These are phyloP conservation scores for Oxyura jamaicensis DNA, from an alignment of 2,113 vertebrate genomes.

Conservation along the genomic window DNA sequence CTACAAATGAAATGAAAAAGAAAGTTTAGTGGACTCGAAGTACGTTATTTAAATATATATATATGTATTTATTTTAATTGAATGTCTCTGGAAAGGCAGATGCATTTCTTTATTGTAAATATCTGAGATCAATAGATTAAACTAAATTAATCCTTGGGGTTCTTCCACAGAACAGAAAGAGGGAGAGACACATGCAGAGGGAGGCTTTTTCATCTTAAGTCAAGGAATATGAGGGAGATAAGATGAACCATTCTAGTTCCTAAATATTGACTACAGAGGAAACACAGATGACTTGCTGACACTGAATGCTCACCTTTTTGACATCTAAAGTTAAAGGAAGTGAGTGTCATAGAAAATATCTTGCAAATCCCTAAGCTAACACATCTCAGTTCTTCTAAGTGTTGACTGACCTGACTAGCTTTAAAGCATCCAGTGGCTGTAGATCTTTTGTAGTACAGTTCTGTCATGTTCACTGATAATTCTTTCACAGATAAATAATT, in stretches of 20 bases:
- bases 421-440: background rate
- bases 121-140: background rate
- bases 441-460: background rate
- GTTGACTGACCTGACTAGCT: background rate
- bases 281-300: background rate
- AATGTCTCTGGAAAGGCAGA: background rate
- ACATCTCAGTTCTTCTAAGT: too few relatives aligned
- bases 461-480: background rate
- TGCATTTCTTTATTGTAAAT: background rate
- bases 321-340: too few relatives aligned
- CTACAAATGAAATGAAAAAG: too few relatives aligned
- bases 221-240: background rate
- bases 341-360: too few relatives aligned
- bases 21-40: too few relatives aligned
- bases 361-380: too few relatives aligned
- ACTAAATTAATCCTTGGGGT: background rate
- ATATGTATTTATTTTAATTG: too few relatives aligned
- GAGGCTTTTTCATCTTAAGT: background rate
- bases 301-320: too few relatives aligned
- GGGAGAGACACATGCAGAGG: background rate
- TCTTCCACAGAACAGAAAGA: background rate
- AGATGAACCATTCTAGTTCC: background rate
- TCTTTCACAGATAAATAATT: background rate
- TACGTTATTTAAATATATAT: too few relatives aligned
- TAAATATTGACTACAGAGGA: background rate